Base-by-base conservation (phyloP, 2,888 invertebrate genomes). In the Dascillus cervinus region DNA sequence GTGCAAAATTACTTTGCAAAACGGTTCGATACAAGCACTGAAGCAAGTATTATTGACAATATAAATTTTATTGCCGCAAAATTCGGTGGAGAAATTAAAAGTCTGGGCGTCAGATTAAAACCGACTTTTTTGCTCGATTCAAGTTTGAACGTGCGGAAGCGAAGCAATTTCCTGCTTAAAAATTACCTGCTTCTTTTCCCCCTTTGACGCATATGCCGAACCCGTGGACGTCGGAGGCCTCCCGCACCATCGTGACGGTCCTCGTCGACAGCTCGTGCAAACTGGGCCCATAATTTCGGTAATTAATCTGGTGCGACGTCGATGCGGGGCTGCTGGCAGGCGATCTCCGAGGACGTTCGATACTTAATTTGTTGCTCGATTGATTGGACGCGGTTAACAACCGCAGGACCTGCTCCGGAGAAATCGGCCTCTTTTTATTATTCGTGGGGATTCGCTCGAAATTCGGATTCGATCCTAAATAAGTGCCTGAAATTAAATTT, bases 181-280 rank as follows among this genome's bases (percentile, higher is more conserved):
- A 37, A 61, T 65, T 62, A 87, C 88, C 87, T 64, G 87, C 82
- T 65, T 88, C 87, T 69, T 87, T 87, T 50, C 88, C 88, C 56
- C 88, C 88, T 67, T 89, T 89, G 60, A 89, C 88, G 70, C 88
- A 89, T 58, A 89, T 88, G 41, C 88, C 88, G 67, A 88, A 89
- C 38, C 88, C 88, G 61, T 87, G 88, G 24, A 78, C 76, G 58
- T 85, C 84, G 40, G 82, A 79, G 30, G 78, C 78, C 59, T 87
- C 86, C 43, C 87, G 70, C 51, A 82, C 79, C 87, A 88, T 88
- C 64, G 82, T 84, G 58, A 88, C 83, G 40, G 86, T 88, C 53
- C 87, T 72, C 49, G 87, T 86, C 52, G 82, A 72, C 52, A 86
- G 74, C 65, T 85, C 85, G 55, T 80, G 79, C 42, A 79, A 72